A percentile compares a stretch with the other conserved stretches of the same genome.
phyloP scores from a whole-genome alignment of 2,113 vertebrate species.

The Cyprinus carpio region DNA sequence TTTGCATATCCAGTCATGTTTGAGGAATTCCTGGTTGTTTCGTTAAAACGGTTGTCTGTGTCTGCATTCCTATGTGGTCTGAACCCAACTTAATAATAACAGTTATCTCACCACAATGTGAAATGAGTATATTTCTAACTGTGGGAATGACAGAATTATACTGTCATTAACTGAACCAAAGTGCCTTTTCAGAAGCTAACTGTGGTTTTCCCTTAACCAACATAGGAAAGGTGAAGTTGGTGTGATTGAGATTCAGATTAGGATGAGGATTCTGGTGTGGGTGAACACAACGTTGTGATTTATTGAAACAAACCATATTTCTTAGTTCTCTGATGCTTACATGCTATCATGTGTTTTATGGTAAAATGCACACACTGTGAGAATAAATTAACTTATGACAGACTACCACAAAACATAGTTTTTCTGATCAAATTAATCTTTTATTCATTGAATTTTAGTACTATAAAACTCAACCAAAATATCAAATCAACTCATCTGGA shows the following conservation, averaged over 20 bases:
- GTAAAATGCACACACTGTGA: not conserved
- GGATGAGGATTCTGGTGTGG: not conserved
- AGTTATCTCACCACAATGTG: constrained; percentile 14
- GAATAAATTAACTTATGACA: not conserved
- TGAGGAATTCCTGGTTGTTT: not conserved
- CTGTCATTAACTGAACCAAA: constrained; percentile 25
- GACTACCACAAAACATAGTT: constrained; percentile 9
- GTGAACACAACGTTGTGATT: not conserved
- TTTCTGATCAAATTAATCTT: not conserved
- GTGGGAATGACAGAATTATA: constrained; percentile 30
- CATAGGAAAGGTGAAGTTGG: constrained; percentile 1
- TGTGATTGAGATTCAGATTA: not conserved
- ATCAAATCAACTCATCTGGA: constrained; percentile 12
- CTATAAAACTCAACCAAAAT: not conserved
- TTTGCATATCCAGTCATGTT: constrained; percentile 11
- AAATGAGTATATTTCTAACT: not conserved
- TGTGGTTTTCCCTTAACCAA: constrained; percentile 4
- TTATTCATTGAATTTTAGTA: not conserved
- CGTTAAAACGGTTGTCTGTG: constrained; percentile 15
- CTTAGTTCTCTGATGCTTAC: not conserved
- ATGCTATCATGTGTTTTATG: not conserved
- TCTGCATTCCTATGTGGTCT: constrained; percentile 12
- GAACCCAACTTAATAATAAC: constrained; percentile 18
- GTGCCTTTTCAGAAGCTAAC: constrained; percentile 3
- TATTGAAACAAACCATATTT: constrained; percentile 2